Evolutionary conservation across 2,797 vertebrate species (phyloP), one percentile per base, ranked within the genome.

Genomic region (Oreochromis grahami): DNA sequence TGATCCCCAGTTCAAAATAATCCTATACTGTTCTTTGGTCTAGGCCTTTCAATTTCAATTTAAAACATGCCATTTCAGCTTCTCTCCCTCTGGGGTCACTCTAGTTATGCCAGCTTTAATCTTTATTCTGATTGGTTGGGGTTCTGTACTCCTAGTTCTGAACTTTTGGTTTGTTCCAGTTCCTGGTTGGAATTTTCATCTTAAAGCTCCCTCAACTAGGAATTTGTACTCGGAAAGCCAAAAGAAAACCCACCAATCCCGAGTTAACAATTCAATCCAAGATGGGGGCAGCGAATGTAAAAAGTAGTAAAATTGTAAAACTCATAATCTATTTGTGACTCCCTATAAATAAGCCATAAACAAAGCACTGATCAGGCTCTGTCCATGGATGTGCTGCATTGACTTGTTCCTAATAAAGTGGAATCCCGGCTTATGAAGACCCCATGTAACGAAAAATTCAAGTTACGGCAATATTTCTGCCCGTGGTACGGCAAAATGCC

Each of bases 361-460:
- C 60, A 38, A 21, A 65, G 34, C 34, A 65, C 19, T 65, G 60
- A 65, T 21, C 19, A 65, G 34, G 7, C 7, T 41, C 11, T 41
- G 10, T 41, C 38, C 38, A 12, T 41, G 38, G 11, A 41, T 41
- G 38, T 41, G 38, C 10, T 41, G 10, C 10, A 41, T 41, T 38
- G 36, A 38, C 9, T 9, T 10, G 8, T 58, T 19, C 29, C 15
- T 58, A 58, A 58, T 32, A 26, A 26, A 56, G 8, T 32, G 26
- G 55, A 56, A 56, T 1, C 1, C 2, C 14, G 3, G 8, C 26
- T 56, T 0, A 56, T 1, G 2, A 58, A 58, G 55, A 32, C 55
- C 26, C 55, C 1, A 1, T 58, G 17, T 58, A 58, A 58, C 9
- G 8, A 56, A 56, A 26, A 58, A 6, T 58, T 58, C 55, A 58